Evolutionary conservation across 1,140 invertebrate genomes (phyloP).

Genomic region (Trachymyrmex cornetzi): DNA sequence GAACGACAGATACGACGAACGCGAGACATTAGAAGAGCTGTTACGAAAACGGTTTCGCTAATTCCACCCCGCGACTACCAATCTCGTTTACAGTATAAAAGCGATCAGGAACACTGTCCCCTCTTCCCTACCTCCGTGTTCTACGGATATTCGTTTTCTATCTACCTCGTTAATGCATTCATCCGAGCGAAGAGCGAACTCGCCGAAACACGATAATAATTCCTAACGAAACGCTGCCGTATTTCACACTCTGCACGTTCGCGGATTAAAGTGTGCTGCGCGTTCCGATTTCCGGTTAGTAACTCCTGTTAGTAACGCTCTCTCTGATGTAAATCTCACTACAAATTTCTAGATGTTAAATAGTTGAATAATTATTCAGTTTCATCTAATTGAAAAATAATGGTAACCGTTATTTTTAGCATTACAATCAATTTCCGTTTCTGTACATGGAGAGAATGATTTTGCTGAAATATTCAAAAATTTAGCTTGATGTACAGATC

Average conservation of each 20-base stretch:
- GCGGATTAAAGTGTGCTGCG: slow-evolving; percentile 16
- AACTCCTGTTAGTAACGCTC: slow-evolving; percentile 2
- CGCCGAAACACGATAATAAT: slow-evolving; percentile 47
- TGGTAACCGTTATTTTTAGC: neutral
- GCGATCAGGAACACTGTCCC: slow-evolving; percentile 3
- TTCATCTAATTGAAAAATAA: neutral
- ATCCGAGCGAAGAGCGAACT: neutral
- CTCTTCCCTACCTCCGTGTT: neutral
- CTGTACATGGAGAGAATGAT: no score
- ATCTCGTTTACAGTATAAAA: slow-evolving; percentile 62
- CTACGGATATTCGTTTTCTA: slow-evolving; percentile 32
- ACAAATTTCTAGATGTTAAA: neutral
- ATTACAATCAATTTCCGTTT: neutral
- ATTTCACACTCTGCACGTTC: slow-evolving; percentile 30
- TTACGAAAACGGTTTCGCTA: slow-evolving; percentile 62
- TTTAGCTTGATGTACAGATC: no score
- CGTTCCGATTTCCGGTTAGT: slow-evolving; percentile 4
- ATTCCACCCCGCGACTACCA: slow-evolving; percentile 60
- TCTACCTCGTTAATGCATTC: slow-evolving; percentile 42
- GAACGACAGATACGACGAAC: slow-evolving; percentile 15
- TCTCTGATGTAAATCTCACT: slow-evolving; percentile 11
- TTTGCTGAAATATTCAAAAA: no score
- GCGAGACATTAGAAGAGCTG: slow-evolving; percentile 37
- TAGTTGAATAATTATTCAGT: neutral
- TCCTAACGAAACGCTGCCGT: slow-evolving; percentile 33